These are phyloP conservation scores for Rhopalosiphum nymphaeae DNA, from an alignment of 2,888 invertebrate species.

Conservation along the genomic window DNA sequence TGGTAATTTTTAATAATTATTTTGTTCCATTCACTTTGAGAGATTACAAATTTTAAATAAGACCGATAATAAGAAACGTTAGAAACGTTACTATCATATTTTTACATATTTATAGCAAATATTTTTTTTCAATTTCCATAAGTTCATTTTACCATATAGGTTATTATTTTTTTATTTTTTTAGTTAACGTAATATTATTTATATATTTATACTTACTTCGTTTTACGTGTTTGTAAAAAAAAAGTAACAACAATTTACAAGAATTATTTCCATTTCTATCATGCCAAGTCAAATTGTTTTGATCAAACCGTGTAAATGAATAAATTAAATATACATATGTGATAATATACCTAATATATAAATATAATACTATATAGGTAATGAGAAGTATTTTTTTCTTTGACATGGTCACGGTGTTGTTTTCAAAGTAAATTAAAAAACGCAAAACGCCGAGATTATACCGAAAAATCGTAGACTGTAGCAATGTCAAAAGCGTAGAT, in stretches of 20 bases:
- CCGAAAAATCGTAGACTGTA: background rate
- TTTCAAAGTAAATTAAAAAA: background rate
- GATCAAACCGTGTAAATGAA: background rate
- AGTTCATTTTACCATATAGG: background rate
- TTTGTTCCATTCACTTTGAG: background rate
- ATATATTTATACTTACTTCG: constrained; percentile 32
- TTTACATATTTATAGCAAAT: background rate
- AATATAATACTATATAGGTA: background rate
- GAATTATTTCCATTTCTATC: constrained; percentile 13
- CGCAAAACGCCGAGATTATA: background rate
- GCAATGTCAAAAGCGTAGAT: background rate
- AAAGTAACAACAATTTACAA: constrained; percentile 24
- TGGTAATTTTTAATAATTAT: background rate
- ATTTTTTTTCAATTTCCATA: constrained; percentile 43
- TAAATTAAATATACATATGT: background rate
- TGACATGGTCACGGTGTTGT: background rate
- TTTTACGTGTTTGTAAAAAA: constrained; percentile 31
- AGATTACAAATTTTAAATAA: background rate
- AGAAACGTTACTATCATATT: background rate
- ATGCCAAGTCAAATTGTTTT: background rate
- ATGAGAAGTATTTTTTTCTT: background rate
- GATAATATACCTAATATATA: background rate
- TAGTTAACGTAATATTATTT: background rate
- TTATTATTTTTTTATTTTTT: constrained; percentile 1
- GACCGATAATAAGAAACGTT: background rate